Conservation (phyloP, 2,888 invertebrate species). For the Drosophila colorata region DNA sequence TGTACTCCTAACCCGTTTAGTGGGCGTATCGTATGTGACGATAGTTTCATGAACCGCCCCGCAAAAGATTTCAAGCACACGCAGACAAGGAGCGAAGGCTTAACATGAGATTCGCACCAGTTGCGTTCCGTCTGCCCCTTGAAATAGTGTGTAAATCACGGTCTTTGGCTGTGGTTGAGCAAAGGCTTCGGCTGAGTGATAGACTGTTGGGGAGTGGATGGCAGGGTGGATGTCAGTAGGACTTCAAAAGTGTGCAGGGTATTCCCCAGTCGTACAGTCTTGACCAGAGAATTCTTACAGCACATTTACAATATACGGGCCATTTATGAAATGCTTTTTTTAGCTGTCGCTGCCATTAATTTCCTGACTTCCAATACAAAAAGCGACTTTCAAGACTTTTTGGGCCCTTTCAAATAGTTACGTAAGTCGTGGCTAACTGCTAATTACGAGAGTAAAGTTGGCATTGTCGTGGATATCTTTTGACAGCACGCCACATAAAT, state of each 20-base stretch:
- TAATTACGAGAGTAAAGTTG: constrained; percentile 60
- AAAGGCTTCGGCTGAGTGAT: constrained; percentile 46
- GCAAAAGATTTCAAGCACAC: constrained; percentile 55
- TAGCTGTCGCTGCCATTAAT: constrained; percentile 27
- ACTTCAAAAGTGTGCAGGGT: too few species aligned
- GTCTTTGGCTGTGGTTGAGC: constrained; percentile 27
- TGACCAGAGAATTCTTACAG: too few species aligned
- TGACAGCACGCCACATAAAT: constrained; percentile 43
- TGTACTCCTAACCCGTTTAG: constrained; percentile 61
- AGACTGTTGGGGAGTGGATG: constrained; percentile 8
- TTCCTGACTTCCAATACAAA: constrained; percentile 16
- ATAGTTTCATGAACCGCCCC: constrained; percentile 59
- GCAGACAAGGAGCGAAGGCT: constrained; percentile 17
- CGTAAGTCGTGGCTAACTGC: constrained; percentile 17
- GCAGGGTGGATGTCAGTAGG: too few species aligned
- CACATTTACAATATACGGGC: too few species aligned
- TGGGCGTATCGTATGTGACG: constrained; percentile 70
- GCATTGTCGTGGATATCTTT: constrained; percentile 48
- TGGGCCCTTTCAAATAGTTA: not conserved
- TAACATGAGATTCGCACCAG: constrained; percentile 44
- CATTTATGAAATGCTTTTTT: constrained; percentile 20
- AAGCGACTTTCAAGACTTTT: constrained; percentile 2
- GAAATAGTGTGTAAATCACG: constrained; percentile 56
- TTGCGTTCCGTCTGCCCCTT: constrained; percentile 19
- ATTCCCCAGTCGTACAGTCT: too few species aligned